These are phyloP conservation scores for Emys orbicularis DNA, from an alignment of 2,797 vertebrate species.

Conservation along the genomic window DNA sequence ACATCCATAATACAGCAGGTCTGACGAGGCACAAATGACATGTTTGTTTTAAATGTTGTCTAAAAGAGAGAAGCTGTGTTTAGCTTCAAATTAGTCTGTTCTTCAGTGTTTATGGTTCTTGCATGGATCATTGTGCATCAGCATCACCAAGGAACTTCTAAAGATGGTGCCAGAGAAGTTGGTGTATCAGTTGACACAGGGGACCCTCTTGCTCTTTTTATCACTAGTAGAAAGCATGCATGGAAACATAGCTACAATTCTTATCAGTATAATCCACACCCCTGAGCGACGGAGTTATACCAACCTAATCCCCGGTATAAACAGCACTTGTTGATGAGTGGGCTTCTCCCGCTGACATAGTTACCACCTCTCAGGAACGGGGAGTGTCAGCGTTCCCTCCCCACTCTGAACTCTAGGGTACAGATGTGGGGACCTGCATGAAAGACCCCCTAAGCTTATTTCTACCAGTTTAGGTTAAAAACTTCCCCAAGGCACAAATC, in stretches of 20 bases:
- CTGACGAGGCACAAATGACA: not conserved
- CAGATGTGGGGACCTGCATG: no score
- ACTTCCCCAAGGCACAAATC: no score
- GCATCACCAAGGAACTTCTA: not conserved
- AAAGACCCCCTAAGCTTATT: no score
- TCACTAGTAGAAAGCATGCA: not conserved
- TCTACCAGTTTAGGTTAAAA: no score
- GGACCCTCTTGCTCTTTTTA: not conserved
- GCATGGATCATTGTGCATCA: not conserved
- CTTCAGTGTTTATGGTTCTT: not conserved
- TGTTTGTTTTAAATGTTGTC: not conserved
- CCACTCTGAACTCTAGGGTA: no score
- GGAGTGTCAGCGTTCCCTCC: no score
- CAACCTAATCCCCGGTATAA: no score
- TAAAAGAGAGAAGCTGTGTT: not conserved
- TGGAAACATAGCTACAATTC: not conserved
- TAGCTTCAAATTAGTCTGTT: slow-evolving; percentile 37
- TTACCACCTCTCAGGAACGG: no score
- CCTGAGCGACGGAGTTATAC: no score
- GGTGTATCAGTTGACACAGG: not conserved
- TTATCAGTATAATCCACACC: no score
- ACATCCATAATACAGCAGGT: not conserved
- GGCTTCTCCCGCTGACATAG: no score
- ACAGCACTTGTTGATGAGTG: no score
- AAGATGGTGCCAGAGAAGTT: not conserved